Conservation (phyloP, 2,888 invertebrate genomes). For the Conistra vaccinii region DNA sequence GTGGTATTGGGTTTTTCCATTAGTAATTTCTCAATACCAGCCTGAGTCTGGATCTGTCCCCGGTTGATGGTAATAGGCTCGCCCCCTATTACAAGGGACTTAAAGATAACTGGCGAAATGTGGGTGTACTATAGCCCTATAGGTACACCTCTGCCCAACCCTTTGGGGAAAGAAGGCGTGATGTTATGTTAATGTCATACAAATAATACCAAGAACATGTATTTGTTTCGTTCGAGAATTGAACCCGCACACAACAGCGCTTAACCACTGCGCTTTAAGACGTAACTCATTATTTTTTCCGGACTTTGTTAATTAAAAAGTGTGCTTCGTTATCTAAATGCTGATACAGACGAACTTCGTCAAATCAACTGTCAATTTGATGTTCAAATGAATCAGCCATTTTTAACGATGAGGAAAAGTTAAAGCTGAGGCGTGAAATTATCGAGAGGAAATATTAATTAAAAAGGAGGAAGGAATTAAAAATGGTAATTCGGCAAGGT, state of each 20-base stretch:
- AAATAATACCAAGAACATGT: background rate
- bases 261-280: background rate
- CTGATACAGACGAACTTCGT: conserved; percentile 21
- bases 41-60: too few species aligned
- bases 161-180: too few species aligned
- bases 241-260: background rate
- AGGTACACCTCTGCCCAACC: too few species aligned
- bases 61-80: too few species aligned
- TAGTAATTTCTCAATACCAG: too few species aligned
- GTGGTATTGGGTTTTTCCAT: too few species aligned
- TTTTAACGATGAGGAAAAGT: conserved; percentile 61
- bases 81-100: too few species aligned
- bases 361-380: conserved; percentile 59
- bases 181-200: background rate
- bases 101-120: too few species aligned
- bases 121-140: too few species aligned
- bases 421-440: conserved; percentile 45
- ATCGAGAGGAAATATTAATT: conserved; percentile 54
- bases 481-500: conserved; percentile 53
- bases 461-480: conserved; percentile 41
- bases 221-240: background rate
- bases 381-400: conserved; percentile 52
- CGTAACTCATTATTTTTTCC: conserved; percentile 15
- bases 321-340: conserved; percentile 18
- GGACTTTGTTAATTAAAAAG: conserved; percentile 46